A percentile compares a stretch with the other conserved stretches of the same genome.
Conservation (phyloP, 2,888 invertebrate species). For the Coelogynopora nodosa region DNA sequence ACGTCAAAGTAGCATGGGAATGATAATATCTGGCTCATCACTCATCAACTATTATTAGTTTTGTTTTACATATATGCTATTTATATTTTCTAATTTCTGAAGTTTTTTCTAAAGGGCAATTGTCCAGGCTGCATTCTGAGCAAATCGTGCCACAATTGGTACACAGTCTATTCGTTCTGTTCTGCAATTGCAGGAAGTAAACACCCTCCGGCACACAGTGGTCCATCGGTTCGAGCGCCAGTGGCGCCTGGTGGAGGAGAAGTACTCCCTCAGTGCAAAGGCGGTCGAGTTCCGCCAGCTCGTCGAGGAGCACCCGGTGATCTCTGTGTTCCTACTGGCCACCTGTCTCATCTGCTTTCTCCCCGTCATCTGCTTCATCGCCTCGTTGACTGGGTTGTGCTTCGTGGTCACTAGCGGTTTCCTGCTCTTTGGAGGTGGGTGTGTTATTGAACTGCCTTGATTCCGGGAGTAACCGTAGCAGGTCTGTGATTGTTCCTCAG, state of each 20-base stretch:
- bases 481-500: neutral
- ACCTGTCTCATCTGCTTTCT: slow-evolving; percentile 14
- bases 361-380: neutral
- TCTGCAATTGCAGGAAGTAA: no score
- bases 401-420: slow-evolving; percentile 7
- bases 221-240: neutral
- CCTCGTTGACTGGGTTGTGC: neutral
- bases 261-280: slow-evolving; percentile 3
- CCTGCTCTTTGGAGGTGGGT: slow-evolving; percentile 2
- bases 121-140: no score
- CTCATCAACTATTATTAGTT: no score
- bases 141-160: no score
- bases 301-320: neutral
- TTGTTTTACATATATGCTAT: no score
- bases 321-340: neutral
- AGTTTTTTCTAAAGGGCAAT: no score
- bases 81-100: no score
- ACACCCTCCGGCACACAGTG: neutral
- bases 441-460: no score
- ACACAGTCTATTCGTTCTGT: no score
- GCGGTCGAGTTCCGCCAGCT: neutral
- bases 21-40: no score
- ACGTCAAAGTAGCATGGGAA: no score
- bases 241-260: neutral
- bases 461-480: no score